A percentile compares a stretch with the other conserved stretches of the same genome.
These are phyloP conservation scores for Styela clava DNA, from an alignment of 23 tunicate species.

Conservation along the genomic window DNA sequence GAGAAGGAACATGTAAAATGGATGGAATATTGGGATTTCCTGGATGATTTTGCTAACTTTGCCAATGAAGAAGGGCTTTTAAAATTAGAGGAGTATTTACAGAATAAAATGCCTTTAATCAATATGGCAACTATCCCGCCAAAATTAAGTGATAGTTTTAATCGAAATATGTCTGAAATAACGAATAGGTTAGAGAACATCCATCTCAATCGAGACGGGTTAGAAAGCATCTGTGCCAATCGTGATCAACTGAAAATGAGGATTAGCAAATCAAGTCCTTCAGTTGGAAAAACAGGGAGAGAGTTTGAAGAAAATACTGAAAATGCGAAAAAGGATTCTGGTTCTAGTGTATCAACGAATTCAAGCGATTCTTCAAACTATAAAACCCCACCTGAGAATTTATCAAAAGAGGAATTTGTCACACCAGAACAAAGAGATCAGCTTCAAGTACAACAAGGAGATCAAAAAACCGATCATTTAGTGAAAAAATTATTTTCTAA, in stretches of 20 bases:
- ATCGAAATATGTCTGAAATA: not conserved
- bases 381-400: not conserved
- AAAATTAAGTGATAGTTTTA: not conserved
- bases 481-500: not conserved
- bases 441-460: not conserved
- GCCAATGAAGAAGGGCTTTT: conserved; percentile 42
- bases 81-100: conserved; percentile 44
- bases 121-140: not conserved
- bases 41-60: conserved; percentile 70
- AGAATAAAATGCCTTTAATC: not conserved
- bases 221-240: not conserved
- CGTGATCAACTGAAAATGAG: not conserved
- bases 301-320: not conserved
- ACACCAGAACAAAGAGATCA: not conserved
- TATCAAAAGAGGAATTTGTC: not conserved
- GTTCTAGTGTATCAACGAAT: not conserved
- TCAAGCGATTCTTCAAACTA: not conserved
- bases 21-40: conserved; percentile 87
- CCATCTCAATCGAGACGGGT: not conserved
- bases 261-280: not conserved
- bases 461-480: not conserved
- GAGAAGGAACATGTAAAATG: conserved; percentile 35
- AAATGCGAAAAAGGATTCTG: not conserved
- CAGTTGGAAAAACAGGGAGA: too few relatives aligned
- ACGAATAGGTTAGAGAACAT: not conserved